Percentiles rank a stretch among this genome's conserved stretches.
phyloP scores from a whole-genome alignment of 2,797 vertebrate species.

The Siniperca scherzeri region DNA sequence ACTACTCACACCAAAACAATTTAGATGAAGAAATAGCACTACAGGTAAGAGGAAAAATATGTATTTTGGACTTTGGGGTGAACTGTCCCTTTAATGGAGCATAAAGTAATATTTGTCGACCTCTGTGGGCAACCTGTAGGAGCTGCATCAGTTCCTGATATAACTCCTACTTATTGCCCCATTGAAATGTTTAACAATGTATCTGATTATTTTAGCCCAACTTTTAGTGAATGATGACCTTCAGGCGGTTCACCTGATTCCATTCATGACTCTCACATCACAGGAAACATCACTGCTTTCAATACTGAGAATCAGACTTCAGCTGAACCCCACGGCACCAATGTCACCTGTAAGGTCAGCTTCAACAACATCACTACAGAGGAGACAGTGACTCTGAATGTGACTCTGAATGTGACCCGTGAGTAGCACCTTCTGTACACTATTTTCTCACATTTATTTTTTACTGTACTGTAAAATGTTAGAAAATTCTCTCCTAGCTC shows the following conservation, averaged over 20 bases:
- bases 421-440: slow-evolving; percentile 28
- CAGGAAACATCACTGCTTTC: no score
- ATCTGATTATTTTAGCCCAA: neutral
- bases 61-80: no score
- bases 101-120: neutral
- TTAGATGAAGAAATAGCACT: no score
- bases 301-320: neutral
- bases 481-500: no score
- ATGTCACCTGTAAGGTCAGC: slow-evolving; percentile 51
- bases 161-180: no score
- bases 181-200: neutral
- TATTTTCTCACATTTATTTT: neutral
- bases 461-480: neutral
- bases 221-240: neutral
- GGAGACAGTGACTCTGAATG: slow-evolving; percentile 26
- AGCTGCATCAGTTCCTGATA: neutral
- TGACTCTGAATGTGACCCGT: slow-evolving; percentile 57
- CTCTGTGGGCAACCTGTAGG: neutral
- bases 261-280: neutral
- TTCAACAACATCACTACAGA: slow-evolving; percentile 26
- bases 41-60: no score
- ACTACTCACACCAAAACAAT: no score
- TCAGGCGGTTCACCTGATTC: neutral
- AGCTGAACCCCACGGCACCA: slow-evolving; percentile 42
- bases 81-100: neutral